Evolutionary conservation across 2,797 vertebrate species (phyloP), one percentile per base, ranked within the genome.

Genomic region (Rostrhamus sociabilis): DNA sequence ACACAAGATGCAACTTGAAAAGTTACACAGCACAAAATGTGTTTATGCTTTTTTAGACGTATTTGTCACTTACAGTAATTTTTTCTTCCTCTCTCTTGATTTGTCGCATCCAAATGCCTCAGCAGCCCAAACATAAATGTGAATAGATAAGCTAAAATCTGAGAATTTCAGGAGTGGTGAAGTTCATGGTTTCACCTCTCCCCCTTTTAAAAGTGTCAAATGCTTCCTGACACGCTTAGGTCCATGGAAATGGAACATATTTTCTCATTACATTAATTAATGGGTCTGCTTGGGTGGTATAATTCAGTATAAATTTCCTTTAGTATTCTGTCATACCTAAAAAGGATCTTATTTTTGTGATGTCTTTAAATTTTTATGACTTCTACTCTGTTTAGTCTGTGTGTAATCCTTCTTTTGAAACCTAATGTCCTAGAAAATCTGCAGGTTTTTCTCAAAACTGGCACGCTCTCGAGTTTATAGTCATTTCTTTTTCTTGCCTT

Each of bases 221-320:
- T 95, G 77, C 97, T 98, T 98, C 97, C 97, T 97, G 94, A 97
- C 97, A 95, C 3, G 29, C 97, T 96, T 92, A 96, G 97, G 96
- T 97, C 79, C 95, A 79, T 97, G 95, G 96, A 98, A 97, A 97
- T 98, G 98, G 98, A 98, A 98, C 96, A 97, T 98, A 98, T 98
- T 98, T 98, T 97, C 98, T 98, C 98, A 98, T 98, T 98, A 98
- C 83, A 1, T 98, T 98, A 98, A 98, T 98, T 98, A 98, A 98
- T 98, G 96, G 82, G 89, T 96, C 98, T 97, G 97, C 98, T 96
- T 98, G 98, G 98, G 98, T 98, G 98, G 98, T 86, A 98, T 96
- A 97, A 98, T 98, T 98, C 97, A 97, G 97, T 95, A 96, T 98
- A 97, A 98, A 98, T 98, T 98, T 98, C 97, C 97, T 97, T 97